Percentiles rank a stretch among this genome's conserved stretches.
Conservation (phyloP, 2,888 invertebrate genomes). For the Rotaria macrura region DNA sequence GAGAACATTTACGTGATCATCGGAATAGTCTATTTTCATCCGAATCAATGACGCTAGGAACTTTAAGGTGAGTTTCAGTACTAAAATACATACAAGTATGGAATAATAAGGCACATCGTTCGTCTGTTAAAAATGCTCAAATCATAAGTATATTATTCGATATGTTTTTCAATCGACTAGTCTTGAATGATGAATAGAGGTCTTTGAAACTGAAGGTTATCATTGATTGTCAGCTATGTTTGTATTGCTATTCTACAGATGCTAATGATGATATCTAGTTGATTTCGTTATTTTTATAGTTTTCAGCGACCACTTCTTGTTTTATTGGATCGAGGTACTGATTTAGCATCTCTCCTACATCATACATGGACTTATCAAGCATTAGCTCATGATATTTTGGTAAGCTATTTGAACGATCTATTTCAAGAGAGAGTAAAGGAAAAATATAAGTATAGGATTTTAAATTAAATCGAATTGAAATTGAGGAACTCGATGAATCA, state of each 20-base stretch:
- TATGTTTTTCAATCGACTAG: too few relatives aligned
- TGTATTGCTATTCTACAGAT: too few relatives aligned
- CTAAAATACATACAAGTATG: too few relatives aligned
- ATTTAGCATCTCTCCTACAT: slow-evolving; percentile 91
- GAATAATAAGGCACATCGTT: too few relatives aligned
- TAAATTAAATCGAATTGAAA: slow-evolving; percentile 70
- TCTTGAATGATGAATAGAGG: too few relatives aligned
- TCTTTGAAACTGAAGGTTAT: too few relatives aligned
- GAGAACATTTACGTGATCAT: slow-evolving; percentile 90
- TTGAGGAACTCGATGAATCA: slow-evolving; percentile 55
- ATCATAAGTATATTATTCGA: too few relatives aligned
- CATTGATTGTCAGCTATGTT: too few relatives aligned
- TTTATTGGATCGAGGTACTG: slow-evolving; percentile 80
- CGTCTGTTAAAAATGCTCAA: too few relatives aligned
- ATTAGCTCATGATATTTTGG: slow-evolving; percentile 80
- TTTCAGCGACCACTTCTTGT: slow-evolving; percentile 77
- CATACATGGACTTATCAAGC: slow-evolving; percentile 99
- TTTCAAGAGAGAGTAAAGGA: not conserved
- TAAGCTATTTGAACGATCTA: slow-evolving; percentile 35
- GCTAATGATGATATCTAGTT: too few relatives aligned
- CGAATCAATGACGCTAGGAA: slow-evolving; percentile 55
- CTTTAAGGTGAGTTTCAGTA: not conserved
- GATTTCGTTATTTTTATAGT: not conserved
- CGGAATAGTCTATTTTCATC: slow-evolving; percentile 85
- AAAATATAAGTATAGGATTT: slow-evolving; percentile 53